Percentiles rank a stretch among this genome's conserved stretches.
phyloP scores from a whole-genome alignment of 2,113 vertebrate genomes.

The Mixornis gularis region DNA sequence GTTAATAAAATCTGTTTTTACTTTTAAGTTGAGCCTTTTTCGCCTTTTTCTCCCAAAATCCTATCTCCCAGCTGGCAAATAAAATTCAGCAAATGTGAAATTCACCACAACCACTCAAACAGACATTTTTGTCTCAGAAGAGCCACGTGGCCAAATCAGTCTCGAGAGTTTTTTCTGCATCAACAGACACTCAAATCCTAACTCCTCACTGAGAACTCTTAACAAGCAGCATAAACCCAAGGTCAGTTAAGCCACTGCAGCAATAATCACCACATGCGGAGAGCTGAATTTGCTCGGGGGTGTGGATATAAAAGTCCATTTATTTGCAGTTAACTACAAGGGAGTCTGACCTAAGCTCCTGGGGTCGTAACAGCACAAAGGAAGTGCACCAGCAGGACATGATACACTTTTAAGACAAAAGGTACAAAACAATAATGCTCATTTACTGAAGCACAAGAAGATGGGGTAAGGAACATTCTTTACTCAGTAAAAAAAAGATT shows the following conservation, averaged over 20 bases:
- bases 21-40: no score
- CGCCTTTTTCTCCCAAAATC: no score
- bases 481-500: background rate
- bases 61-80: no score
- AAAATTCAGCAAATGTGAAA: no score
- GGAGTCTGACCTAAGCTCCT: background rate
- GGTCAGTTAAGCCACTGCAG: background rate
- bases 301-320: background rate
- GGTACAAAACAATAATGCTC: background rate
- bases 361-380: background rate
- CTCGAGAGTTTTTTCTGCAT: background rate
- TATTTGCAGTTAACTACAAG: background rate
- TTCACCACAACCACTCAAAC: background rate
- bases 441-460: background rate
- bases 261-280: background rate
- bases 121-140: background rate
- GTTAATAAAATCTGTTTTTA: no score
- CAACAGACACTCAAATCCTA: background rate
- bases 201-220: background rate
- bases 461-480: background rate
- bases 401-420: background rate
- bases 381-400: background rate
- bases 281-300: background rate
- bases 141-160: accelerated
- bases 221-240: background rate